Evolutionary conservation across 2,113 vertebrate species (phyloP).

Genomic region (Triplophysa dalaica): DNA sequence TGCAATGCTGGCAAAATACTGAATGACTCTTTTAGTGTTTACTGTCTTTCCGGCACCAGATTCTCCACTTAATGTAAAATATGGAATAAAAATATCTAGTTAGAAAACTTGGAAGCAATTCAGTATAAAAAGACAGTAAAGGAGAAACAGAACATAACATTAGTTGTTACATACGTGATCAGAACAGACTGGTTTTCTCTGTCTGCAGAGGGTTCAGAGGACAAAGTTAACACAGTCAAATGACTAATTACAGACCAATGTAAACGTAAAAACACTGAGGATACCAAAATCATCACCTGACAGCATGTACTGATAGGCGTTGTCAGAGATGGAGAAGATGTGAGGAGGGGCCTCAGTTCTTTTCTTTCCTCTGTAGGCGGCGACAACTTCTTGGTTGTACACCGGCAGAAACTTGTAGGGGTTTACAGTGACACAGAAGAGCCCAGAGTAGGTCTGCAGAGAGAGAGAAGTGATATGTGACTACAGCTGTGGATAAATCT

Average conservation of each 20-base stretch:
- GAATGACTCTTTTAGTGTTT: conserved; percentile 83
- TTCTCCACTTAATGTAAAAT: conserved; percentile 2
- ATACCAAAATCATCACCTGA: conserved; percentile 49
- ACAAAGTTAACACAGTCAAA: background rate
- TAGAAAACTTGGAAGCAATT: background rate
- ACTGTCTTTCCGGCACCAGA: conserved; percentile 80
- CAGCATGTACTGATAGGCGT: conserved; percentile 80
- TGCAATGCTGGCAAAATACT: conserved; percentile 65
- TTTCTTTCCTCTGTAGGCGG: conserved; percentile 50
- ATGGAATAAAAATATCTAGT: background rate
- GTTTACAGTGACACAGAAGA: conserved; percentile 79
- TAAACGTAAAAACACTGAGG: background rate
- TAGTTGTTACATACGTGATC: conserved; percentile 79
- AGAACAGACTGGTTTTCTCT: conserved; percentile 82
- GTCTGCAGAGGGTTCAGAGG: conserved; percentile 56
- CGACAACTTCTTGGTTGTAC: conserved; percentile 53
- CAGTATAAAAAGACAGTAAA: background rate
- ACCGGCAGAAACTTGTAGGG: conserved; percentile 90
- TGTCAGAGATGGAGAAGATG: conserved; percentile 35
- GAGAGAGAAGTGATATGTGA: background rate
- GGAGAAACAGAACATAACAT: background rate
- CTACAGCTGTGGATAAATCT: background rate
- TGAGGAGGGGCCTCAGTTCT: conserved; percentile 9
- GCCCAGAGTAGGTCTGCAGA: conserved; percentile 65
- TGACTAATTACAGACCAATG: background rate